Base-by-base conservation (phyloP, 2,113 vertebrate genomes). In the Paratilapia polleni region DNA sequence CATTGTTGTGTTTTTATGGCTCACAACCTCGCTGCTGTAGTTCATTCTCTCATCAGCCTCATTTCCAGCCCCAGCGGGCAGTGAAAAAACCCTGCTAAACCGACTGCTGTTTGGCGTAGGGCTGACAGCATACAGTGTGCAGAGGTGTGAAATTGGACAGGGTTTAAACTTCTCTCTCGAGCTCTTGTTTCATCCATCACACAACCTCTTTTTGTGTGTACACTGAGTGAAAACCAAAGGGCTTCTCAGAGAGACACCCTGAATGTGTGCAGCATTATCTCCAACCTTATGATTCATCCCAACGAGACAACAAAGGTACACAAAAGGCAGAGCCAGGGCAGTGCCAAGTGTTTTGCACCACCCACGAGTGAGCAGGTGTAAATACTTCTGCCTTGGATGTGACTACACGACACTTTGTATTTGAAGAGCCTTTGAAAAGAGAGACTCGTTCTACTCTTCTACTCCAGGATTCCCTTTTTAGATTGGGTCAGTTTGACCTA, bases 131-230 rank as follows among this genome's bases (percentile, higher is more conserved):
- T 34, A 24, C 79, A 81, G 75, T 68, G 85, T 78, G 83, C 77
- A 79, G 83, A 78, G 80, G 84, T 91, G 89, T 92, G 89, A 90
- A 91, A 91, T 91, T 92, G 80, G 75, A 88, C 88, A 34, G 75
- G 80, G 64, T 49, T 78, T 84, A 70, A 89, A 87, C 62, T 80
- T 91, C 84, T 90, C 83, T 77, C 82, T 79, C 26, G 28, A 54
- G 52, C 57, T 74, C 15, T 36, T 36, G 75, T 89, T 60, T 78
- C 31, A 78, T 84, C 70, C 41, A 26, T 63, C 68, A 78, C 74
- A 77, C 41, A n/a, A n/a, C 60, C 63, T 34, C 31, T 58, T 83
- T 87, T 28, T 61, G 47, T 34, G 41, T 77, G 62, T 34, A 73
- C 43, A 52, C 66, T 73, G 66, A 31, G 43, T 6, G 26, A 78